Percentiles rank a stretch among this genome's conserved stretches.
Conservation (phyloP, 2,888 invertebrate genomes). For the Andrena marginata region DNA sequence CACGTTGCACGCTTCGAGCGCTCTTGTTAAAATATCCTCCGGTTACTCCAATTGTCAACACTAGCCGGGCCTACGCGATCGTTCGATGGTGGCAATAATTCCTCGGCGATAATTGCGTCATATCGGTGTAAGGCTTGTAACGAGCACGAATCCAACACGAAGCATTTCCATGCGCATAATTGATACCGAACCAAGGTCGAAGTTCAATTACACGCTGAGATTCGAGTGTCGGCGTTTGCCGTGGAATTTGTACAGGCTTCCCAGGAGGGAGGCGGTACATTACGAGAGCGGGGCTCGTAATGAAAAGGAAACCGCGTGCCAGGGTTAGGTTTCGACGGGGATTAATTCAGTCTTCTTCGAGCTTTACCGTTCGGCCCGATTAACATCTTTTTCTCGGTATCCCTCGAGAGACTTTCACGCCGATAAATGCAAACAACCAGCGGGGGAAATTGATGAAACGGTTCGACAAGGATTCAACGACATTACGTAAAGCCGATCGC, state of each 20-base stretch:
- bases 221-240: not conserved
- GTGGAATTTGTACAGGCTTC: slow-evolving; percentile 2
- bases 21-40: too few species aligned
- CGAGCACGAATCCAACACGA: not conserved
- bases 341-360: not conserved
- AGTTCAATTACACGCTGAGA: slow-evolving; percentile 29
- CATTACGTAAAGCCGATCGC: slow-evolving; percentile 44
- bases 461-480: slow-evolving; percentile 16
- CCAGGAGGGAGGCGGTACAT: not conserved
- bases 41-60: not conserved
- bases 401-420: not conserved
- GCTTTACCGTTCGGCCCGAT: not conserved
- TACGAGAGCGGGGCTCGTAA: not conserved
- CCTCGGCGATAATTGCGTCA: not conserved
- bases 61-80: not conserved
- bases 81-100: slow-evolving; percentile 9
- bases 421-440: not conserved
- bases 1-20: too few species aligned
- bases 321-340: not conserved
- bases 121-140: slow-evolving; percentile 7
- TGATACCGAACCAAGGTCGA: slow-evolving; percentile 36
- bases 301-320: slow-evolving; percentile 10
- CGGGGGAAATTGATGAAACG: slow-evolving; percentile 19
- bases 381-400: not conserved
- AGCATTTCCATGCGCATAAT: slow-evolving; percentile 45